Conservation (phyloP, 2,888 invertebrate species). For the Perizoma affinitatum region DNA sequence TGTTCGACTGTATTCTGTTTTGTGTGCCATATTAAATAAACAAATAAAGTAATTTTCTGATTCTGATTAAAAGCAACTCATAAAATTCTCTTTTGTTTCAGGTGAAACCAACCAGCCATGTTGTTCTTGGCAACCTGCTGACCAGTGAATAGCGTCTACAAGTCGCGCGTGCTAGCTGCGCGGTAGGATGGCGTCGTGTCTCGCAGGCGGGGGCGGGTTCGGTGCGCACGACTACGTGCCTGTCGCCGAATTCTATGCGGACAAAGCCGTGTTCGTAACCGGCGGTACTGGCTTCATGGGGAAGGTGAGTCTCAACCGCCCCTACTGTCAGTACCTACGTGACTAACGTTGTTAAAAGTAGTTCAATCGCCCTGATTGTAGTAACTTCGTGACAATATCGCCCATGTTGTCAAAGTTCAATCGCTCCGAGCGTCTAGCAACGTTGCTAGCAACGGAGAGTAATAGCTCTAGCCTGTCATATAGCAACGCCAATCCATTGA, state of each 20-base stretch:
- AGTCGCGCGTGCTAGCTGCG: conserved; percentile 6
- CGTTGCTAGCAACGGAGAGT: too few species aligned
- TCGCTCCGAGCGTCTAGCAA: too few species aligned
- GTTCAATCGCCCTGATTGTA: too few species aligned
- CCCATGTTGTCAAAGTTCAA: too few species aligned
- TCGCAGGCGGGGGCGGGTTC: conserved; percentile 59
- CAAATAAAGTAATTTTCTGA: too few species aligned
- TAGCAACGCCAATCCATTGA: too few species aligned
- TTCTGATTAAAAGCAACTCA: background rate
- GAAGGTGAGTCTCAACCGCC: conserved; percentile 83
- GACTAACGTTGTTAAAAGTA: too few species aligned
- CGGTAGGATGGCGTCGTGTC: conserved; percentile 62
- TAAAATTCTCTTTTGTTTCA: conserved; percentile 46
- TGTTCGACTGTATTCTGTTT: too few species aligned
- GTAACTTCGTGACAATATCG: too few species aligned
- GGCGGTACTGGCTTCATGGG: conserved; percentile 95
- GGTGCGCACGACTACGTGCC: conserved; percentile 71
- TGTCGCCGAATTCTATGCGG: conserved; percentile 88
- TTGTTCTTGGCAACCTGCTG: conserved; percentile 36
- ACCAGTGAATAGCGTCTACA: background rate
- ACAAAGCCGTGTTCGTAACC: conserved; percentile 90
- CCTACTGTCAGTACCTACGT: too few species aligned
- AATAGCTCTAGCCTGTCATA: too few species aligned
- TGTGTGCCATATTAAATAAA: too few species aligned
- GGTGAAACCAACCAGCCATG: conserved; percentile 57